phyloP scores from a whole-genome alignment of 1,140 invertebrate species.

The Lanistes nyassanus region DNA sequence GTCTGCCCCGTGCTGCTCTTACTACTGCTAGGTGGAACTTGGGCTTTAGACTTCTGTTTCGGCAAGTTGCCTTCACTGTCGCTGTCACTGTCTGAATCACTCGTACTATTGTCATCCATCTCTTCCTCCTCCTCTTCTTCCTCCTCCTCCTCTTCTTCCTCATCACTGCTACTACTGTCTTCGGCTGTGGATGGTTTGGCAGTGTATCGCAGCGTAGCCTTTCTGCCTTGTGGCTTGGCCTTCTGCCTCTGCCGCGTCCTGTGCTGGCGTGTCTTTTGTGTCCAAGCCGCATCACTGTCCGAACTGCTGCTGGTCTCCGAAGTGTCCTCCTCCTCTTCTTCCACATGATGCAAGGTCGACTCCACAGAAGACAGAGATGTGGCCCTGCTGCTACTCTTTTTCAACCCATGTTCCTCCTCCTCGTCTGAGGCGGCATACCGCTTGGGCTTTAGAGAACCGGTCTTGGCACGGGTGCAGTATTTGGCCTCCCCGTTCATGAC shows the following conservation, averaged over 20 bases:
- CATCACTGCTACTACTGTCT: background rate
- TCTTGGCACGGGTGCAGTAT: conserved; percentile 23
- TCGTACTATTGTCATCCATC: conserved; percentile 21
- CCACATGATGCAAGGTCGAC: conserved; percentile 6
- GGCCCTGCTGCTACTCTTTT: conserved; percentile 16
- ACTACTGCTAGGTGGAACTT: background rate
- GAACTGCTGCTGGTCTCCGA: conserved; percentile 4
- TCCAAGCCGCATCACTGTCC: background rate
- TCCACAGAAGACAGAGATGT: conserved; percentile 1
- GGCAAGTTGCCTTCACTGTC: conserved; percentile 43
- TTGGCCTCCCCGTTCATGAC: background rate
- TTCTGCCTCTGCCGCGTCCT: conserved; percentile 62
- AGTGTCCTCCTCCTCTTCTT: conserved; percentile 20
- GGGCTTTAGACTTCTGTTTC: conserved; percentile 9
- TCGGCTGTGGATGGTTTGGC: background rate
- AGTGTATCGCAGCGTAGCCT: background rate
- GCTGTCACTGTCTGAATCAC: conserved; percentile 33
- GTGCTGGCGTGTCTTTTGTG: conserved; percentile 2
- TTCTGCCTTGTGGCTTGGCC: conserved; percentile 44
- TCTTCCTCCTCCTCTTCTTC: conserved; percentile 31
- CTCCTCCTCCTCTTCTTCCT: conserved; percentile 23
- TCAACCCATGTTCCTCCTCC: conserved; percentile 11
- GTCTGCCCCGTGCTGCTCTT: conserved; percentile 2
- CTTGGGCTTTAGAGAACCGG: conserved; percentile 18
- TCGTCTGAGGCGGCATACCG: conserved; percentile 18